These are phyloP conservation scores for Australoheros facetus DNA, from an alignment of 2,797 vertebrate genomes.

Conservation along the genomic window DNA sequence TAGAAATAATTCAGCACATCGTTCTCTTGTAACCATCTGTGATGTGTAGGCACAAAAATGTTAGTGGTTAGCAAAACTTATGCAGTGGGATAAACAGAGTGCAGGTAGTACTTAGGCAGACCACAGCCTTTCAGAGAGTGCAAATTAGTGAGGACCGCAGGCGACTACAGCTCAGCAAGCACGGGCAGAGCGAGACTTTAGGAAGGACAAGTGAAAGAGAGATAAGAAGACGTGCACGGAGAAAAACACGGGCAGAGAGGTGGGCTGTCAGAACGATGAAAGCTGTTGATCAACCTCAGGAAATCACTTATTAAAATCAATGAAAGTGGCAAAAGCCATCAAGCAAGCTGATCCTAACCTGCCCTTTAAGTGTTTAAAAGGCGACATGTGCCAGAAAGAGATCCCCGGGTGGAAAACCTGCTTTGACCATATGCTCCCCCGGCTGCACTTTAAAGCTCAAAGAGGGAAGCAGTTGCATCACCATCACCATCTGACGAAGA, in stretches of 20 bases:
- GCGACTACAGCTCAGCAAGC: constrained; percentile 60
- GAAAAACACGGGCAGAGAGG: constrained; percentile 10
- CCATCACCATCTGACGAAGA: constrained; percentile 46
- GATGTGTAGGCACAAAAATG: constrained; percentile 55
- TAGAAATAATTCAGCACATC: constrained; percentile 21
- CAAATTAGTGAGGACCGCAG: constrained; percentile 70
- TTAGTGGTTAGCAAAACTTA: constrained; percentile 68
- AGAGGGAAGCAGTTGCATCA: constrained; percentile 58
- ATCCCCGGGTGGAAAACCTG: constrained; percentile 52
- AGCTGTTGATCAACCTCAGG: constrained; percentile 21
- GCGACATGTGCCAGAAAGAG: constrained; percentile 65
- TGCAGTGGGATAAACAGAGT: constrained; percentile 58
- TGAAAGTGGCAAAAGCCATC: constrained; percentile 33
- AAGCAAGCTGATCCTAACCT: constrained; percentile 57
- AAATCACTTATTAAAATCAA: constrained; percentile 41
- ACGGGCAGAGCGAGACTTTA: constrained; percentile 43
- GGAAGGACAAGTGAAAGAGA: constrained; percentile 25
- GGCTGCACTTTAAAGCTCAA: constrained; percentile 61
- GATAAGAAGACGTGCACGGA: constrained; percentile 55
- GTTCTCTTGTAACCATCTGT: constrained; percentile 34
- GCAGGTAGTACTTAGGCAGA: constrained; percentile 69
- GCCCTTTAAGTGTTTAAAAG: constrained; percentile 66
- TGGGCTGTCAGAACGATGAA: constrained; percentile 10
- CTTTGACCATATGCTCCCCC: constrained; percentile 63
- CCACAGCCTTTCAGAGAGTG: constrained; percentile 66